A percentile compares a stretch with the other conserved stretches of the same genome.
Conservation (phyloP, 2,888 invertebrate species). For the Xiphydria camelus region DNA sequence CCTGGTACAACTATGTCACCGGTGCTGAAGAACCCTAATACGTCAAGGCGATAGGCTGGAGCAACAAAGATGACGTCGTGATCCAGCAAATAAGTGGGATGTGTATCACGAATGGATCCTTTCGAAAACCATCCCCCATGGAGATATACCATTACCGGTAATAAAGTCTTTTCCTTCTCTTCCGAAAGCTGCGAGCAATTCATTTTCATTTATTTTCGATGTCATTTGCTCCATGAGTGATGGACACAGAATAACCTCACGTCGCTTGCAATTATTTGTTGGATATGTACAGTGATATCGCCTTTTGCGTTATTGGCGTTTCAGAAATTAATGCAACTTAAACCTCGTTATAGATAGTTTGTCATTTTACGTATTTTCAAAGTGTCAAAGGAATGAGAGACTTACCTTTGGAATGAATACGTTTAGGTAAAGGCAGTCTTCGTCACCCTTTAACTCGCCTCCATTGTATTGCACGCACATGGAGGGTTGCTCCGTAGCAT, state of each 20-base stretch:
- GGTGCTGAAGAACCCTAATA: too few species aligned
- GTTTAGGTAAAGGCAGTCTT: constrained; percentile 9
- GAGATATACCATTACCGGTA: constrained; percentile 6
- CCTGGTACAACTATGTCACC: constrained; percentile 4
- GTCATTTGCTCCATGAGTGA: too few species aligned
- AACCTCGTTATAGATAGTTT: too few species aligned
- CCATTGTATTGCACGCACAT: background rate
- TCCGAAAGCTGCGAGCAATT: background rate
- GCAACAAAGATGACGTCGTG: constrained; percentile 1
- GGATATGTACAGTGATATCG: too few species aligned
- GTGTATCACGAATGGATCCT: background rate
- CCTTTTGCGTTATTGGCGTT: too few species aligned
- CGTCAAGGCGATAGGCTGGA: constrained; percentile 2
- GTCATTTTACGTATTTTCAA: too few species aligned
- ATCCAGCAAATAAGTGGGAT: too few species aligned
- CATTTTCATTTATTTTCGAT: background rate
- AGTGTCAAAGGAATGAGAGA: too few species aligned
- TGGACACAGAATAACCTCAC: too few species aligned
- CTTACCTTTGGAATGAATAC: constrained; percentile 3
- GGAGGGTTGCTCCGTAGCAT: constrained; percentile 1
- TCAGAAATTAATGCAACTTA: too few species aligned
- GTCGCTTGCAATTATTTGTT: too few species aligned
- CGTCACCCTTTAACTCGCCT: background rate
- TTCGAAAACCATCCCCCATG: constrained; percentile 1
- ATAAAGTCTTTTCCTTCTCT: too few species aligned